Evolutionary conservation across 2,113 vertebrate genomes (phyloP), one percentile per base, ranked within the genome.

Genomic region (Psittacula cyanocephala): DNA sequence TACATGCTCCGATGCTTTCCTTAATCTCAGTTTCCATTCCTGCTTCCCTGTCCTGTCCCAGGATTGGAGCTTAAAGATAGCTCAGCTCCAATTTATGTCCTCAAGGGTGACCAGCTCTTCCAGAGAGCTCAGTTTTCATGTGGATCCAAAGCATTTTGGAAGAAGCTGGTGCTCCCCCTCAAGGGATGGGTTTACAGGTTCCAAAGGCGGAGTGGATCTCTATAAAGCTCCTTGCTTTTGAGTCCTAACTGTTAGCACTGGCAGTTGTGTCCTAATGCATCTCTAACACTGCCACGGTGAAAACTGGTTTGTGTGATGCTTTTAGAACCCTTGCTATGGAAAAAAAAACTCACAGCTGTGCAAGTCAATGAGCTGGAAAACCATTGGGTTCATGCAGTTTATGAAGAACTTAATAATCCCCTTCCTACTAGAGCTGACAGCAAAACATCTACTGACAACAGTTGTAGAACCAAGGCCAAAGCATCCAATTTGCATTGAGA

Each of bases 391-490:
- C 39, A 50, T 13, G 63, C 4, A 29, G 55, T 49, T 91, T 12
- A 7, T 41, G 7, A 2, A 15, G 33, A 31, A 22, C 8, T 44
- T 8, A 13, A 10, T 7, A 19, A 8, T 14, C 20, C 20, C 29
- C 23, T 69, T 76, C 41, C 29, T 43, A 25, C 3, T 7, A 6
- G 43, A 43, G 33, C 63, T 9, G 35, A 31, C 52, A 81, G 70
- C 37, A 41, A 44, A 63, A 15, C 1, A 0, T 18, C 81, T 67
- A 2, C 10, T 23, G 44, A 20, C n/a, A 29, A 4, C 0, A 44
- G 65, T 0, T 37, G 88, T 3, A 55, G 63, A 46, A 57, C 81
- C 84, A 31, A 64, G 71, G 83, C 53, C 86, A 47, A 76, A 71
- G 70, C 62, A n/a, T 11, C 0, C 2, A 49, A 27, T 69, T 22